These are phyloP conservation scores for Alectoris magna DNA, from an alignment of 2,797 vertebrate species.

Conservation along the genomic window DNA sequence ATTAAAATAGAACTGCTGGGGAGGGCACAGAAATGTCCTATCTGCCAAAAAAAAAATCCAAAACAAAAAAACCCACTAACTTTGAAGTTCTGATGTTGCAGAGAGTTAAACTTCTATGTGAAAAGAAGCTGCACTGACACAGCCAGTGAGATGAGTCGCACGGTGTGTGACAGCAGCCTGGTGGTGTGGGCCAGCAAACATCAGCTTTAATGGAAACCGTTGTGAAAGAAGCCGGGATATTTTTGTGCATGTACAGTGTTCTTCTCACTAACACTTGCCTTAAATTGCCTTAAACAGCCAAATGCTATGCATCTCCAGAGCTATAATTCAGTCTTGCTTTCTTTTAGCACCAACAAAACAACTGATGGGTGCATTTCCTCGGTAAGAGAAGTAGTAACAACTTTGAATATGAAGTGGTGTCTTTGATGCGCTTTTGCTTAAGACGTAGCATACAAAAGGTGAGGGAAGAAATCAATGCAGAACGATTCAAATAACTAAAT, in stretches of 20 bases:
- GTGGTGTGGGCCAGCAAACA: not conserved
- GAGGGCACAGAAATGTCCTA: not conserved
- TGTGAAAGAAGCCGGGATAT: not conserved
- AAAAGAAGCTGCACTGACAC: too few relatives aligned
- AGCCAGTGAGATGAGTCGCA: too few relatives aligned
- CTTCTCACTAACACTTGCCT: not conserved
- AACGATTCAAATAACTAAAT: not conserved
- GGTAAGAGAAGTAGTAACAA: not conserved
- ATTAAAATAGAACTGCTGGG: not conserved
- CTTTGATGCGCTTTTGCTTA: not conserved
- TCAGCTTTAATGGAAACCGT: not conserved
- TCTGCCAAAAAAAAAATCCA: not conserved
- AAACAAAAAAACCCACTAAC: not conserved
- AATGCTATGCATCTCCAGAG: not conserved
- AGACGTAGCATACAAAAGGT: not conserved
- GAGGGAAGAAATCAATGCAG: constrained; percentile 5
- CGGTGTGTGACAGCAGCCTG: not conserved
- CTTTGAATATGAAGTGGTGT: not conserved
- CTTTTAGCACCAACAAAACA: not conserved
- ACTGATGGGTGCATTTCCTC: not conserved
- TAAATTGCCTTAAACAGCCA: not conserved
- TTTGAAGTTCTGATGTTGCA: not conserved
- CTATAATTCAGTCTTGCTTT: not conserved
- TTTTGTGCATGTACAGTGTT: not conserved
- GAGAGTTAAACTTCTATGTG: not conserved